phyloP scores from a whole-genome alignment of 2,888 invertebrate genomes.

The Nasonovia ribisnigri region DNA sequence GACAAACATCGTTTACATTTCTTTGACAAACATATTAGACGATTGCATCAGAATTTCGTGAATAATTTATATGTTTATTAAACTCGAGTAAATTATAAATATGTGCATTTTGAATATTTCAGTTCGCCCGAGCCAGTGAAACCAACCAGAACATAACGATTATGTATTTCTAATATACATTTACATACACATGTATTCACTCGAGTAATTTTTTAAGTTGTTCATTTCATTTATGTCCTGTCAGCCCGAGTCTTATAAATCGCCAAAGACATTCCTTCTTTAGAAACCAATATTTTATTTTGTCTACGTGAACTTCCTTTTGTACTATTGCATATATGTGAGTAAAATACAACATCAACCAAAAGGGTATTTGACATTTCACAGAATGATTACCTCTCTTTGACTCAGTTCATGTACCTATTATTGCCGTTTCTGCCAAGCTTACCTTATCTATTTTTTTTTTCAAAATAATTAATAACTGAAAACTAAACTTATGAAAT shows the following conservation, averaged over 20 bases:
- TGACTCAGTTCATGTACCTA: background rate
- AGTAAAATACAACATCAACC: slow-evolving; percentile 10
- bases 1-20: slow-evolving; percentile 37
- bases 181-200: slow-evolving; percentile 14
- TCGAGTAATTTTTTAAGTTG: slow-evolving; percentile 19
- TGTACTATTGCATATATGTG: background rate
- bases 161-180: slow-evolving; percentile 25
- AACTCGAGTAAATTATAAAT: background rate
- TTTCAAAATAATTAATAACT: background rate
- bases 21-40: slow-evolving; percentile 31
- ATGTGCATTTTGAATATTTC: slow-evolving; percentile 14
- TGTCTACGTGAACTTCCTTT: background rate
- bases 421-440: background rate
- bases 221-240: slow-evolving; percentile 29
- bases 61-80: slow-evolving; percentile 53
- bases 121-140: background rate
- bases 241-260: slow-evolving; percentile 30
- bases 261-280: slow-evolving; percentile 24
- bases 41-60: slow-evolving; percentile 10
- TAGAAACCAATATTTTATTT: slow-evolving; percentile 34
- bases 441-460: background rate
- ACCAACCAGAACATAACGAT: slow-evolving; percentile 28
- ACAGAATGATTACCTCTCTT: background rate
- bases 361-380: slow-evolving; percentile 6
- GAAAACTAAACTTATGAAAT: background rate